A percentile compares a stretch with the other conserved stretches of the same genome.
These are phyloP conservation scores for Borostomias antarcticus DNA, from an alignment of 2,797 vertebrate species.

Conservation along the genomic window DNA sequence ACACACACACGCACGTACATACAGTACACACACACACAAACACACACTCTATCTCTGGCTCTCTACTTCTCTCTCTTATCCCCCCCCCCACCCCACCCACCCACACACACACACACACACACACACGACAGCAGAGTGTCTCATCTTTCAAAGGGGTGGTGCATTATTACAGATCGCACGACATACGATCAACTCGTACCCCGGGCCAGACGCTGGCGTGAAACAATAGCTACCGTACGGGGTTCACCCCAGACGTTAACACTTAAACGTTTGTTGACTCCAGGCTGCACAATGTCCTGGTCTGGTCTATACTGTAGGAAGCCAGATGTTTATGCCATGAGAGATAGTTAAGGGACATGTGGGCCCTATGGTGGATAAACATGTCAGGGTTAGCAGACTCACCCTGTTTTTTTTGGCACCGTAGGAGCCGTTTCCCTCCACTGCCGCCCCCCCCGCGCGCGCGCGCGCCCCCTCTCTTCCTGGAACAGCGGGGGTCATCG, in stretches of 20 bases:
- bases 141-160: slow-evolving; percentile 55
- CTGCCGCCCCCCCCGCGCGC: slow-evolving; percentile 11
- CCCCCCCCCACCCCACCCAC: background rate
- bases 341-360: slow-evolving; percentile 43
- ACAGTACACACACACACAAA: background rate
- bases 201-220: slow-evolving; percentile 27
- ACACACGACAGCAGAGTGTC: slow-evolving; percentile 44
- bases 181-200: background rate
- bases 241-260: slow-evolving; percentile 12
- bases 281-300: slow-evolving; percentile 8
- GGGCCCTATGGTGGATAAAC: slow-evolving; percentile 35
- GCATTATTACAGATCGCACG: slow-evolving; percentile 45
- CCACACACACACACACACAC: slow-evolving; percentile 42
- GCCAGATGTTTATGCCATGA: slow-evolving; percentile 40
- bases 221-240: slow-evolving; percentile 6
- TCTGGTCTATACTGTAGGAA: slow-evolving; percentile 15
- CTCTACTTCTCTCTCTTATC: background rate
- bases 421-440: slow-evolving; percentile 41
- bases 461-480: slow-evolving; percentile 29
- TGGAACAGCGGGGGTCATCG: slow-evolving; percentile 45
- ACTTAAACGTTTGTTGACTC: background rate
- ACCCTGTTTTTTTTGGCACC: slow-evolving; percentile 48
- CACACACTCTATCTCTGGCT: background rate
- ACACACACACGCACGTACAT: background rate
- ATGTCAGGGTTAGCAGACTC: slow-evolving; percentile 35